phyloP scores from a whole-genome alignment of 2,888 invertebrate genomes.

The Mesorhabditis spiculigera region DNA sequence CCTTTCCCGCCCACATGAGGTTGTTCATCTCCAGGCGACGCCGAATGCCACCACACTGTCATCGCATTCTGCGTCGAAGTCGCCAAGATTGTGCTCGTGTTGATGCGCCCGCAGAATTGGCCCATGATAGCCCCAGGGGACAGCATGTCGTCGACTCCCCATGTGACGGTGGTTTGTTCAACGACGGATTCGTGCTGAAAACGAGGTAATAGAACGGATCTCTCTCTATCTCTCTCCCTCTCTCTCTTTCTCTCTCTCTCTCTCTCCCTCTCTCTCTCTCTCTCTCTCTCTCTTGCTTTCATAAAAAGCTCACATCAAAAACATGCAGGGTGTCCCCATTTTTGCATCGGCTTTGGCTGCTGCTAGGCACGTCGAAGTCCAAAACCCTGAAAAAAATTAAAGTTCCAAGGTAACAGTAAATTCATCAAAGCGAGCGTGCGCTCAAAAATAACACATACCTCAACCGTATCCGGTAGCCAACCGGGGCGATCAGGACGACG shows the following conservation, averaged over 20 bases:
- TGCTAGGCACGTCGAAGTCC: slow-evolving; percentile 33
- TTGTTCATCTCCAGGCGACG: slow-evolving; percentile 18
- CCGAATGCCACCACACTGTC: slow-evolving; percentile 44
- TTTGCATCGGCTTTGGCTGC: slow-evolving; percentile 19
- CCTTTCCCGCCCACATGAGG: slow-evolving; percentile 20
- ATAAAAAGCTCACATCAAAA: slow-evolving; percentile 32
- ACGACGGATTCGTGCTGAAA: slow-evolving; percentile 37
- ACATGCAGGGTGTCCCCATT: slow-evolving; percentile 37
- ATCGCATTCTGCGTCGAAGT: slow-evolving; percentile 35
- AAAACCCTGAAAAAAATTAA: slow-evolving; percentile 17
- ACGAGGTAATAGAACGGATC: not conserved
- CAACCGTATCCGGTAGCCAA: slow-evolving; percentile 35
- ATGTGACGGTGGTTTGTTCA: slow-evolving; percentile 17
- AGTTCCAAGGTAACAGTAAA: not conserved
- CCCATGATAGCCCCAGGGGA: slow-evolving; percentile 41
- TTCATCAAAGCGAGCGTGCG: not conserved
- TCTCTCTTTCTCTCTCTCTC: not conserved
- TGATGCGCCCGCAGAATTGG: slow-evolving; percentile 32
- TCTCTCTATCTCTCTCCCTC: not conserved
- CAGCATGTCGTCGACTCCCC: slow-evolving; percentile 29
- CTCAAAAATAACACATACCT: slow-evolving; percentile 1
- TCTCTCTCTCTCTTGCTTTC: no score
- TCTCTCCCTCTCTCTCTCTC: no score
- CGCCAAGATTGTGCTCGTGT: not conserved
- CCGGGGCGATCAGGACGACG: slow-evolving; percentile 33